Percentiles rank a stretch among this genome's conserved stretches.
phyloP scores from a whole-genome alignment of 2,797 vertebrate genomes.

The Labroides dimidiatus region DNA sequence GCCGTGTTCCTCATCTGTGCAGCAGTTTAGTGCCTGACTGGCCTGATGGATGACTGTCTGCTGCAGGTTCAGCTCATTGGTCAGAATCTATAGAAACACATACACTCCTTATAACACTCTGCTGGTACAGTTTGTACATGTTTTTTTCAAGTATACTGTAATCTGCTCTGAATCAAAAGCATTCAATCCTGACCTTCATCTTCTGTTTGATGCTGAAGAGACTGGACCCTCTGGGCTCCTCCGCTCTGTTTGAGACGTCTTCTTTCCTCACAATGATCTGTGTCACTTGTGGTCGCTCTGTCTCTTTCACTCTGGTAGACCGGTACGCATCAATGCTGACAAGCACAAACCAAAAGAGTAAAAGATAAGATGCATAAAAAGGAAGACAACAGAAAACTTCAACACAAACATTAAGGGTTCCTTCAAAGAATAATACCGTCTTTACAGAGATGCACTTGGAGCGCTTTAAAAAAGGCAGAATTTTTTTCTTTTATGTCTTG shows the following conservation, averaged over 20 bases:
- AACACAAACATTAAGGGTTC: too few species aligned
- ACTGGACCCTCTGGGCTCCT: conserved; percentile 78
- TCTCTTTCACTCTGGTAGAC: conserved; percentile 92
- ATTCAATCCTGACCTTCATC: conserved; percentile 87
- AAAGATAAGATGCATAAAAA: background rate
- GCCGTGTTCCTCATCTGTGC: conserved; percentile 95
- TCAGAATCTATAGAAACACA: conserved; percentile 83
- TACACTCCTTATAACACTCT: too few species aligned
- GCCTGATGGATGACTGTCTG: conserved; percentile 97
- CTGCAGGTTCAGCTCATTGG: conserved; percentile 93
- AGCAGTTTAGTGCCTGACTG: conserved; percentile 98
- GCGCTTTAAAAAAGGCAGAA: too few species aligned
- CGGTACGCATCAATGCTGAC: conserved; percentile 91
- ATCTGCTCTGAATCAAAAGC: background rate
- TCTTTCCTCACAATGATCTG: conserved; percentile 93
- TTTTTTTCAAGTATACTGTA: background rate
- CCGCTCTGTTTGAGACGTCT: conserved; percentile 84
- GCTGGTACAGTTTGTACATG: too few species aligned
- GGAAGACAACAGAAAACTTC: too few species aligned
- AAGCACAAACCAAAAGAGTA: background rate
- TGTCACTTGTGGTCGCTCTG: conserved; percentile 87
- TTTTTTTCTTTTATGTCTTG: too few species aligned
- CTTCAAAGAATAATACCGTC: too few species aligned
- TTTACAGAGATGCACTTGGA: too few species aligned
- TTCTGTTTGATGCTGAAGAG: conserved; percentile 90